These are phyloP conservation scores for Eospalax fontanierii DNA, from an alignment of 2,797 vertebrate genomes.

Conservation along the genomic window DNA sequence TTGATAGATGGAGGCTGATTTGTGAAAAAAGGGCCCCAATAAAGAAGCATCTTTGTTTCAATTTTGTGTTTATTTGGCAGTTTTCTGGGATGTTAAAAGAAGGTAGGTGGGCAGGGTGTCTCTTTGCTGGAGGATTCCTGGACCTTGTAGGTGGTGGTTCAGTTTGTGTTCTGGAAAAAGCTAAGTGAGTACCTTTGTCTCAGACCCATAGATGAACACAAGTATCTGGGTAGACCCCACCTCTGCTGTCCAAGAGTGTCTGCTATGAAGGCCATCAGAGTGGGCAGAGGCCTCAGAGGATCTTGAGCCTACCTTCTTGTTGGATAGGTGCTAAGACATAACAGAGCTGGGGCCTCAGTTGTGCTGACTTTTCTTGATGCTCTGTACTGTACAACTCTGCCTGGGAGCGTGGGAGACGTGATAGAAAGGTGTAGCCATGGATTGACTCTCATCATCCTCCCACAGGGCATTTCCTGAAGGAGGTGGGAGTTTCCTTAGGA, in stretches of 20 bases:
- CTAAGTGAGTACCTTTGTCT: not conserved
- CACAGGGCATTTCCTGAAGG: not conserved
- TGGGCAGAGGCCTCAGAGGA: accelerated
- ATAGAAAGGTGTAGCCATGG: not conserved
- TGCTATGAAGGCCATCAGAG: not conserved
- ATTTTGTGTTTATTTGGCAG: not conserved
- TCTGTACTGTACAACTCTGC: not conserved
- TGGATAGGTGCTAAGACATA: not conserved
- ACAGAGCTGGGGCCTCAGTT: no score
- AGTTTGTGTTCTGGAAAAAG: no score
- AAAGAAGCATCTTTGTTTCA: not conserved
- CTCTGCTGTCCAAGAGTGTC: no score
- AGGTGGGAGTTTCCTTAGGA: not conserved
- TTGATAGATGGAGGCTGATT: not conserved
- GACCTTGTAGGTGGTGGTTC: not conserved
- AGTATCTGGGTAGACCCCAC: not conserved
- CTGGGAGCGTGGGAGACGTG: not conserved
- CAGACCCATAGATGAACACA: not conserved
- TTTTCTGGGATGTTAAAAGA: not conserved
- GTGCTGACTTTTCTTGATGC: not conserved
- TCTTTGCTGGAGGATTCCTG: not conserved
- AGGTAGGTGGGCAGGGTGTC: no score
- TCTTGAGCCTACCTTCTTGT: no score
- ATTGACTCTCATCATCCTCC: no score
- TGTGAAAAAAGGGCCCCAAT: not conserved